phyloP scores from a whole-genome alignment of 1,140 invertebrate species.

The Heliothis virescens region DNA sequence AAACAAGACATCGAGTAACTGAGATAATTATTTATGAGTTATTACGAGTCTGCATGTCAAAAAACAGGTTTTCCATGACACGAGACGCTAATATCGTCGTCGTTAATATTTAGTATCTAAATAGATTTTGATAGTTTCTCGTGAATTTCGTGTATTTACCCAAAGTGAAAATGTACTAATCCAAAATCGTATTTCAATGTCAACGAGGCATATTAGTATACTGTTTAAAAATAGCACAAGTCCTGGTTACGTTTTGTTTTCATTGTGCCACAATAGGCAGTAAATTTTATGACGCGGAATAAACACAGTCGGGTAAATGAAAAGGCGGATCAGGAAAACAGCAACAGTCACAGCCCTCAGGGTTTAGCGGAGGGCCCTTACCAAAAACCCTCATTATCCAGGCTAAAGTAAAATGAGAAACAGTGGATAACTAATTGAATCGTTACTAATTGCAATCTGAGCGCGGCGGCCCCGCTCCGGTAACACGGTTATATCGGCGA shows the following conservation, averaged over 20 bases:
- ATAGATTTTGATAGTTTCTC: not conserved
- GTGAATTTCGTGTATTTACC: not conserved
- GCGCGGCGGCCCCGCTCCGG: conserved; percentile 17
- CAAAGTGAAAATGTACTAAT: not conserved
- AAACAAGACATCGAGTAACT: not conserved
- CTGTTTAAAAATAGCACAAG: too few species aligned
- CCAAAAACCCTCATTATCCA: conserved; percentile 42
- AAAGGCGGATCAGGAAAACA: conserved; percentile 31
- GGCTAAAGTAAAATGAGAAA: conserved; percentile 42
- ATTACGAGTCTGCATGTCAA: not conserved
- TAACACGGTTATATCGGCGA: conserved; percentile 27
- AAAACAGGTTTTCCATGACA: not conserved
- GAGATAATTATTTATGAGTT: not conserved
- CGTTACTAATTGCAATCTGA: conserved; percentile 42
- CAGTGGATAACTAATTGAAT: conserved; percentile 45
- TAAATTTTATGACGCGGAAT: conserved; percentile 39
- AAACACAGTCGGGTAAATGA: conserved; percentile 20
- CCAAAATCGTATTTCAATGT: not conserved
- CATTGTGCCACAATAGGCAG: conserved; percentile 4
- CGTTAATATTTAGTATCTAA: not conserved
- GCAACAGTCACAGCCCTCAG: conserved; percentile 13
- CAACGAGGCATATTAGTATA: not conserved
- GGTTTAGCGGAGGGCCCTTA: conserved; percentile 16
- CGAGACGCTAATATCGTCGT: too few species aligned
- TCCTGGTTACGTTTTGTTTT: not conserved